Evolutionary conservation across 2,888 invertebrate genomes (phyloP), one percentile per base, ranked within the genome.

Genomic region (Oxyteleia sp.): DNA sequence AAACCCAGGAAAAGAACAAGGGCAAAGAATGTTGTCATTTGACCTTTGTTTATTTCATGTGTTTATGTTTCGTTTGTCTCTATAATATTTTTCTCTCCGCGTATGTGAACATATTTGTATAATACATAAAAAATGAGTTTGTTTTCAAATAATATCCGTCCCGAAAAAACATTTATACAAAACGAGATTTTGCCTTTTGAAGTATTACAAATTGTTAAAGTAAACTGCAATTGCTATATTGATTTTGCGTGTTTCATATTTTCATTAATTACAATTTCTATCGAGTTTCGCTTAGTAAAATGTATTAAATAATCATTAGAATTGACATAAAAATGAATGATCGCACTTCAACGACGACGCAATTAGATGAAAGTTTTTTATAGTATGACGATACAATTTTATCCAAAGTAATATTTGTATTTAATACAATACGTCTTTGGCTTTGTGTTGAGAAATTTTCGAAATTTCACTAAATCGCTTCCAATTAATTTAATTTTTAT

Each of bases 401-500:
- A 55, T 35, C 41, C 41, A 59, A 59, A 43, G 2, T 59, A 57
- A 41, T 20, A 59, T 43, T 59, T 59, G n/a, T 26, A 59, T 59
- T 43, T 59, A 13, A 43, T 38, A 43, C 13, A 59, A 55, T 55
- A 55, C 32, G 35, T 18, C 55, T 35, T 35, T 57, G 23, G 20
- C n/a, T 49, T 49, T 23, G 45, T 16, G 18, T 16, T 16, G 1
- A 16, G 13, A 41, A 41, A 41, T 41, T 1, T 2, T 13, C 2
- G 3, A 45, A 16, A 18, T 45, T 45, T 45, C 16, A 16, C 15
- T 18, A 45, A 16, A 16, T 45, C 4, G 16, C 4, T 29, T 13
- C n/a, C 29, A 53, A 16, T 32, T 32, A 32, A 32, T 10, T 32
- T 32, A 32, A 32, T 7, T 32, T 32, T 8, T 32, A 32, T 23